Base-by-base conservation (phyloP, 30 jellyfish, hydroid and myxozoan species). In the Catostylus mosaicus region DNA sequence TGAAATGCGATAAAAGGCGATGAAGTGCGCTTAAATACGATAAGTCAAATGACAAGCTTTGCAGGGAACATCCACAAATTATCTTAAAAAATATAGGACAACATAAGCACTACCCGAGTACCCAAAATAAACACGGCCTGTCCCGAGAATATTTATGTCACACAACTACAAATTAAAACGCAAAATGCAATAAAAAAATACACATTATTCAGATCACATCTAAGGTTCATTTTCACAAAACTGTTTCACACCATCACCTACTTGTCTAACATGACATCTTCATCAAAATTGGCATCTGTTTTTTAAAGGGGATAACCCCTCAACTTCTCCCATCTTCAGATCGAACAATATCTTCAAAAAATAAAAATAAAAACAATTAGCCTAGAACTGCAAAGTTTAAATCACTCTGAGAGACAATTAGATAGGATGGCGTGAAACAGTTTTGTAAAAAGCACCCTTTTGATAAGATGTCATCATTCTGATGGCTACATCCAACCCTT, bases 171-270 rank as follows among this genome's bases (percentile, higher is more conserved):
- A 48, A 48, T 48, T 27, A 48, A 48, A 48, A 48, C 14, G 23
- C 4, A 48, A 48, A 2, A 16, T 3, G 23, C n/a, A n/a, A n/a
- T n/a, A n/a, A n/a, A n/a, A n/a, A n/a, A n/a, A n/a, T n/a, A 48
- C 3, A 48, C 14, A 48, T 48, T 2, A 16, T 2, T 5, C 7
- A 40, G 4, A 48, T 2, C 63, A 48, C 20, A 27, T 27, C 20
- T 48, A 9, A 27, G 20, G 63, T 67, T 31, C 59, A 48, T 2
- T 8, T n/a, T 46, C 85, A 14, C 37, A 36, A 43, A 80, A 66
- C 91, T 80, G 91, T 80, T 69, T 82, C 92, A 82, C 92, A 82
- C 80, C 86, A 82, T 70, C 80, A 82, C 92, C 92, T 82, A 69
- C 92, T 82, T 69, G 92, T 67, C 79, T 76, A 76, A 47, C 35